Evolutionary conservation across 2,888 invertebrate species (phyloP).

Genomic region (Aphodius sticticus): DNA sequence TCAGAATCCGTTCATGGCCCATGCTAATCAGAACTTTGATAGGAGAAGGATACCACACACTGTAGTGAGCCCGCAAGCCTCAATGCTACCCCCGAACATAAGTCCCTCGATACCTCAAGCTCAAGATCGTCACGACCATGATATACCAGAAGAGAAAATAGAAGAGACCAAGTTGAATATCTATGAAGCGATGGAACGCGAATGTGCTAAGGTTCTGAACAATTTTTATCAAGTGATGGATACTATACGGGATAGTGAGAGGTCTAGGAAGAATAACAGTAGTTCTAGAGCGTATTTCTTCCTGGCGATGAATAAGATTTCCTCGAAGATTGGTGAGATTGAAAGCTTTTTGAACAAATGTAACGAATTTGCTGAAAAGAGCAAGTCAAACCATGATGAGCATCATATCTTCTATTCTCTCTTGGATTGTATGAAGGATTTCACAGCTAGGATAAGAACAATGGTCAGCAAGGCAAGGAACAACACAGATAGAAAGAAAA

Average conservation of each 20-base stretch:
- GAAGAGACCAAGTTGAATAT: neutral
- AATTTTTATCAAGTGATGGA: conserved; percentile 14
- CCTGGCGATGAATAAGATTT: neutral
- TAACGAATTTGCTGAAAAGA: neutral
- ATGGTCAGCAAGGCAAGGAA: conserved; percentile 7
- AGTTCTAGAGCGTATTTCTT: neutral
- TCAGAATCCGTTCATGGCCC: neutral
- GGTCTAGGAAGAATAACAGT: neutral
- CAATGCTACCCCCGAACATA: neutral
- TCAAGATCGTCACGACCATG: neutral
- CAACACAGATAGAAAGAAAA: neutral
- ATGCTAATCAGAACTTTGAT: neutral
- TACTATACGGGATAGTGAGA: neutral
- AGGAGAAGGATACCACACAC: neutral
- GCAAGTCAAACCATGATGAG: neutral
- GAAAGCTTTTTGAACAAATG: conserved; percentile 12
- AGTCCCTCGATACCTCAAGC: neutral
- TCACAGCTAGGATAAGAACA: neutral
- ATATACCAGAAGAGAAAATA: neutral
- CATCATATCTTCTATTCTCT: conserved; percentile 15
- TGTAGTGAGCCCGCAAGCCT: neutral
- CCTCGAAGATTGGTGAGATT: neutral
- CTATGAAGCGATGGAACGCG: conserved; percentile 8
- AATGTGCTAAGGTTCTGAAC: conserved; percentile 8
- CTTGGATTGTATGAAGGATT: conserved; percentile 5